A percentile compares a stretch with the other conserved stretches of the same genome.
phyloP scores from a whole-genome alignment of 92 coral and sea anemone species.

The Heliopora coerulea region DNA sequence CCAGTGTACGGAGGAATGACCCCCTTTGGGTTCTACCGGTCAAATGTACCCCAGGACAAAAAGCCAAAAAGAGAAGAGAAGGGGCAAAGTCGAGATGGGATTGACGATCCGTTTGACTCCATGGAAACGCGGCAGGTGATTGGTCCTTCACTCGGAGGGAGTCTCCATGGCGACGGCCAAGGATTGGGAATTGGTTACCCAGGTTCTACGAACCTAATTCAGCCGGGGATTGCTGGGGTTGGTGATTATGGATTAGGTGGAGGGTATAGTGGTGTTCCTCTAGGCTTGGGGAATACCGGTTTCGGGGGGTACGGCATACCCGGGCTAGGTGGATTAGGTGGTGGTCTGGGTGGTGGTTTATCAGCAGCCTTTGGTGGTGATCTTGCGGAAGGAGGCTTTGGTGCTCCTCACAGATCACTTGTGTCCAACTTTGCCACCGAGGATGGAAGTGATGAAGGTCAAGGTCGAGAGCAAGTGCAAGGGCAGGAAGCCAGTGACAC shows the following conservation, averaged over 20 bases:
- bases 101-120: conserved; percentile 2
- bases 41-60: conserved; percentile 1
- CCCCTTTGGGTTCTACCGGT: conserved; percentile 22
- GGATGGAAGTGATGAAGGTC: not conserved
- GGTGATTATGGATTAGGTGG: conserved; percentile 42
- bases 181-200: conserved; percentile 52
- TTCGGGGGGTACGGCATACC: conserved; percentile 46
- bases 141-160: conserved; percentile 38
- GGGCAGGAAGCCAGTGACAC: not conserved
- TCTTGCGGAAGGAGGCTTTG: conserved; percentile 33
- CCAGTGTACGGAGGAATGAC: conserved; percentile 3
- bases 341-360: conserved; percentile 79
- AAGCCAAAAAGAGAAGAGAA: not conserved
- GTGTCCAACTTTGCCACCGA: conserved; percentile 3
- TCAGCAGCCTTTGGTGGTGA: conserved; percentile 40
- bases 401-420: conserved; percentile 1
- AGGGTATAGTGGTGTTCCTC: conserved; percentile 25
- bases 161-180: conserved; percentile 44
- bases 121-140: conserved; percentile 27
- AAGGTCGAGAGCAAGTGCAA: not conserved
- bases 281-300: conserved; percentile 31
- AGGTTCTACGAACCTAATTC: conserved; percentile 26
- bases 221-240: conserved; percentile 36
- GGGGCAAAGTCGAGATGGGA: conserved; percentile 18
- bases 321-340: conserved; percentile 97